These are phyloP conservation scores for Catharus fuscescens DNA, from an alignment of 2,113 vertebrate genomes.

Conservation along the genomic window DNA sequence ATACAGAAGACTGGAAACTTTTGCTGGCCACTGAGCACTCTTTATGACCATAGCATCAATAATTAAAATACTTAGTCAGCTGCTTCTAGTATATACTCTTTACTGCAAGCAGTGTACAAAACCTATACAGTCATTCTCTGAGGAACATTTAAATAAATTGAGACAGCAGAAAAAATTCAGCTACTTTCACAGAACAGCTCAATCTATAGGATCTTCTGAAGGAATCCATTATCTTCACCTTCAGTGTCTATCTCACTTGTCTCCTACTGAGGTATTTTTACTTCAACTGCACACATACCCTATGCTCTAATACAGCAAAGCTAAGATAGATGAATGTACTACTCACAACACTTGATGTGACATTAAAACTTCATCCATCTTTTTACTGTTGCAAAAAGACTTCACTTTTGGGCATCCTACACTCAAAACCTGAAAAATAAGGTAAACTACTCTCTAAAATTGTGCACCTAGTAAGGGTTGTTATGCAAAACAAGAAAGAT, in stretches of 20 bases:
- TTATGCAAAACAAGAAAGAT: neutral
- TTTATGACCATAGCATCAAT: slow-evolving; percentile 12
- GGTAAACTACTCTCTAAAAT: neutral
- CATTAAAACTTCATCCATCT: neutral
- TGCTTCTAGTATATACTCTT: neutral
- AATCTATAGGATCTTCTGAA: neutral
- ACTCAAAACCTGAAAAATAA: neutral
- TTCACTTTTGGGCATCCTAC: neutral
- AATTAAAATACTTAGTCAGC: slow-evolving; percentile 23
- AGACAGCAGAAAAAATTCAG: neutral
- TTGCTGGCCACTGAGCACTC: neutral
- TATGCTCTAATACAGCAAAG: neutral
- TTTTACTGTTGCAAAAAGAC: neutral
- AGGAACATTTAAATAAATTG: neutral
- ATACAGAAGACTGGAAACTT: slow-evolving; percentile 11
- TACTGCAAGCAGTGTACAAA: neutral
- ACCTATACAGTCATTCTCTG: neutral
- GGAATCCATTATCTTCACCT: neutral
- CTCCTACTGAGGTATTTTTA: neutral
- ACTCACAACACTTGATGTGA: neutral
- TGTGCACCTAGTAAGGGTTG: neutral
- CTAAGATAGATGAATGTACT: neutral
- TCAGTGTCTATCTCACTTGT: neutral
- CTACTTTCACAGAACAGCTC: neutral
- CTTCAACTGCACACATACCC: neutral